Conservation (phyloP, 2,797 vertebrate species). For the Caiman crocodilus region DNA sequence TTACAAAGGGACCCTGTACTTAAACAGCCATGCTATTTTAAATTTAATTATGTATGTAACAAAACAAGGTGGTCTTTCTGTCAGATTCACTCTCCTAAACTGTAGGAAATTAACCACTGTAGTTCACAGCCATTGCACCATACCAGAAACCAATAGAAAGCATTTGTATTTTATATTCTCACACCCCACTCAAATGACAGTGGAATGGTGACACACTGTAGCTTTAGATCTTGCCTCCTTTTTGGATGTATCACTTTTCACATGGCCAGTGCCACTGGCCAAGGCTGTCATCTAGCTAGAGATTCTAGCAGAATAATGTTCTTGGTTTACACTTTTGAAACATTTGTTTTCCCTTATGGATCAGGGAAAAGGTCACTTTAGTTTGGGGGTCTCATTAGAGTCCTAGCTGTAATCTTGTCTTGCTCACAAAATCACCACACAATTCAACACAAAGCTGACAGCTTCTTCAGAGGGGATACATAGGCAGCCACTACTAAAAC, state of each 20-base stretch:
- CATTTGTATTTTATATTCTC: fast-evolving
- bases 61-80: background rate
- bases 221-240: background rate
- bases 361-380: background rate
- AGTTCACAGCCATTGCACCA: fast-evolving
- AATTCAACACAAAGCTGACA: background rate
- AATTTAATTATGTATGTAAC: background rate
- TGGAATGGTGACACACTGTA: background rate
- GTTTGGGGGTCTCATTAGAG: background rate
- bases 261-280: background rate
- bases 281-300: background rate
- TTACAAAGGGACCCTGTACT: fast-evolving
- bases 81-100: background rate
- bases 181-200: background rate
- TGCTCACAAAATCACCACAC: background rate
- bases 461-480: background rate
- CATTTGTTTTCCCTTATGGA: background rate
- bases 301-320: background rate
- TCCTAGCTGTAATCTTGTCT: background rate
- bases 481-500: background rate
- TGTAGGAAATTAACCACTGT: background rate
- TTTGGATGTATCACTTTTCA: background rate
- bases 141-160: background rate
- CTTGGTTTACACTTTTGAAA: background rate
- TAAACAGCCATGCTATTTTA: background rate